Conservation (phyloP, 2,888 invertebrate genomes). For the Calephelis perditalis region DNA sequence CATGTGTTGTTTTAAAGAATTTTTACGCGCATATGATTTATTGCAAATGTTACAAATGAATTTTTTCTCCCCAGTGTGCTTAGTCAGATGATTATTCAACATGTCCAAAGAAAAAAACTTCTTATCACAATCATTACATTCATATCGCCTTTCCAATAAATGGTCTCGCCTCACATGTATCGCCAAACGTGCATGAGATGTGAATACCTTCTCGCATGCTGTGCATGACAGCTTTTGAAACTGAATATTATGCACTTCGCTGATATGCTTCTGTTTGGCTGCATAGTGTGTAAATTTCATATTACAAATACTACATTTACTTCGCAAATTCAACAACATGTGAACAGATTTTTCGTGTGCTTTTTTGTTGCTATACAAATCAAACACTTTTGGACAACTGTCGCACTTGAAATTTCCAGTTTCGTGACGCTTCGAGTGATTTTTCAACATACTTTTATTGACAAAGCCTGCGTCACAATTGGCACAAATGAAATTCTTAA, state of each 20-base stretch:
- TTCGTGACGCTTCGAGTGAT: constrained; percentile 50
- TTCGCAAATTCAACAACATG: constrained; percentile 55
- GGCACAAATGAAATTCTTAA: constrained; percentile 50
- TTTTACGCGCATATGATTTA: constrained; percentile 62
- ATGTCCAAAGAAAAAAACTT: constrained; percentile 74
- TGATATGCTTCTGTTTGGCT: constrained; percentile 58
- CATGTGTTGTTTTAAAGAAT: constrained; percentile 56
- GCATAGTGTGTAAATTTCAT: constrained; percentile 59
- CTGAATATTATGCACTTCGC: constrained; percentile 58
- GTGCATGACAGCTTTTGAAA: constrained; percentile 60
- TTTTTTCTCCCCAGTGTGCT: constrained; percentile 64
- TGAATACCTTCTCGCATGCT: constrained; percentile 51
- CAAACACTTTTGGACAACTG: constrained; percentile 58
- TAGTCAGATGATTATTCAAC: constrained; percentile 69
- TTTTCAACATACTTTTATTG: constrained; percentile 50
- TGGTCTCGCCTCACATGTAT: constrained; percentile 64
- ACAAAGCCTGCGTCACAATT: constrained; percentile 53
- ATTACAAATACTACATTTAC: constrained; percentile 59
- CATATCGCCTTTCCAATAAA: constrained; percentile 64
- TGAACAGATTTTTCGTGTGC: constrained; percentile 63
- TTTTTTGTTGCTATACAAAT: constrained; percentile 47
- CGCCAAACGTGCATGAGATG: constrained; percentile 57
- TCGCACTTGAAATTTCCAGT: constrained; percentile 61
- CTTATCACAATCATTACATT: constrained; percentile 69
- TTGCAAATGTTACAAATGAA: constrained; percentile 57